Evolutionary conservation across 2,888 invertebrate genomes (phyloP).

Genomic region (Hirudinaria manillensis): DNA sequence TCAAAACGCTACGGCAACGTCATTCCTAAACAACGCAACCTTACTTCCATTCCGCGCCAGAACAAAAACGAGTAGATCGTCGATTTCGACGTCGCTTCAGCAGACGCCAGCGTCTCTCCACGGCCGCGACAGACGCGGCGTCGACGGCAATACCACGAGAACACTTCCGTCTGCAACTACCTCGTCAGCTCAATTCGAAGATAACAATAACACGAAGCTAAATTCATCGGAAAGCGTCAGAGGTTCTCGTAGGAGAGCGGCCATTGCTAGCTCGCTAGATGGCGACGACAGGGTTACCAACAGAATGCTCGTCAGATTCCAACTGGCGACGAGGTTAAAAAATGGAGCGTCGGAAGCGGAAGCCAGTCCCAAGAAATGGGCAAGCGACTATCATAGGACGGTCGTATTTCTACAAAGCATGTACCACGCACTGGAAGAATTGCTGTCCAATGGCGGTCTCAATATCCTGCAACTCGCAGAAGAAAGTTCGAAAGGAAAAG

Average conservation of each 20-base stretch:
- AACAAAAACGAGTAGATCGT: background rate
- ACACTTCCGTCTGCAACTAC: background rate
- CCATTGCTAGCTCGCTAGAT: background rate
- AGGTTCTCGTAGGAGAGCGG: background rate
- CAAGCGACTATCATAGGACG: conserved; percentile 4
- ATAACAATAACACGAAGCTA: background rate
- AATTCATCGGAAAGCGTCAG: background rate
- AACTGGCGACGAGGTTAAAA: background rate
- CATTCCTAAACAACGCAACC: conserved; percentile 9
- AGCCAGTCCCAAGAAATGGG: conserved; percentile 14
- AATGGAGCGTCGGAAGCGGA: background rate
- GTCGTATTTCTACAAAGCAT: conserved; percentile 11
- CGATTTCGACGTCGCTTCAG: background rate
- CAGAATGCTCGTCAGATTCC: background rate
- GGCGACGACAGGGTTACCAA: background rate
- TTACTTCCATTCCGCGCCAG: background rate
- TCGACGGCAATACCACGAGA: too few relatives aligned
- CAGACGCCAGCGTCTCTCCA: background rate
- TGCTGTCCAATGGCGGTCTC: conserved; percentile 9
- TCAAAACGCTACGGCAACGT: background rate
- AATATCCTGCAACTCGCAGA: background rate
- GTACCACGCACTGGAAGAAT: conserved; percentile 5
- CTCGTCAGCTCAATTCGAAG: background rate
- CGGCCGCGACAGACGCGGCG: conserved; percentile 1
- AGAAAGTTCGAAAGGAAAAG: background rate